Evolutionary conservation across 2,113 vertebrate species (phyloP).

Genomic region (Chaetorhynchus papuensis): DNA sequence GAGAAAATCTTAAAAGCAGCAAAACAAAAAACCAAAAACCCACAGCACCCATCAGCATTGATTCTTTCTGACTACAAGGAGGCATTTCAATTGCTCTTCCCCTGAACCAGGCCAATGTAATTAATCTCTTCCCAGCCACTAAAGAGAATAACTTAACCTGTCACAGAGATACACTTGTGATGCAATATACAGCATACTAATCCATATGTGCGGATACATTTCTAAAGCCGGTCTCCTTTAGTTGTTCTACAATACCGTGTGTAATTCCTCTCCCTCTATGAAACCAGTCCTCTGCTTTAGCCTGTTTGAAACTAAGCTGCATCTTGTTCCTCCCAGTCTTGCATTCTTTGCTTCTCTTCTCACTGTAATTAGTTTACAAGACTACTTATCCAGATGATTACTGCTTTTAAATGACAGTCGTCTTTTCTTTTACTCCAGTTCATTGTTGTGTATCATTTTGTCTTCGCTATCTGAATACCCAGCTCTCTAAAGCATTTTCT

Average conservation of each 20-base stretch:
- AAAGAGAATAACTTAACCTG: background rate
- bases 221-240: background rate
- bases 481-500: conserved; percentile 41
- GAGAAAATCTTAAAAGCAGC: conserved; percentile 5
- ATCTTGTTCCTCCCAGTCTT: background rate
- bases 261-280: background rate
- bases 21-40: background rate
- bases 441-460: conserved; percentile 44
- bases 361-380: conserved; percentile 48
- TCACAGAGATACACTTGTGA: background rate
- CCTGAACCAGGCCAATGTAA: background rate
- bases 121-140: background rate
- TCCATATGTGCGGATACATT: background rate
- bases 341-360: conserved; percentile 31
- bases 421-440: conserved; percentile 49
- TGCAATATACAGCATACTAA: background rate
- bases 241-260: background rate
- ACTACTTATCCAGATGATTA: conserved; percentile 50
- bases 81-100: background rate
- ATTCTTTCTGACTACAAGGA: background rate
- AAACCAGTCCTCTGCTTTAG: background rate
- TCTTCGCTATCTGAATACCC: conserved; percentile 20
- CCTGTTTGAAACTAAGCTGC: conserved; percentile 12
- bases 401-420: conserved; percentile 36
- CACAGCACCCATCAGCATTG: background rate